A percentile compares a stretch with the other conserved stretches of the same genome.
These are phyloP conservation scores for Polypterus senegalus DNA, from an alignment of 2,113 vertebrate genomes.

Conservation along the genomic window DNA sequence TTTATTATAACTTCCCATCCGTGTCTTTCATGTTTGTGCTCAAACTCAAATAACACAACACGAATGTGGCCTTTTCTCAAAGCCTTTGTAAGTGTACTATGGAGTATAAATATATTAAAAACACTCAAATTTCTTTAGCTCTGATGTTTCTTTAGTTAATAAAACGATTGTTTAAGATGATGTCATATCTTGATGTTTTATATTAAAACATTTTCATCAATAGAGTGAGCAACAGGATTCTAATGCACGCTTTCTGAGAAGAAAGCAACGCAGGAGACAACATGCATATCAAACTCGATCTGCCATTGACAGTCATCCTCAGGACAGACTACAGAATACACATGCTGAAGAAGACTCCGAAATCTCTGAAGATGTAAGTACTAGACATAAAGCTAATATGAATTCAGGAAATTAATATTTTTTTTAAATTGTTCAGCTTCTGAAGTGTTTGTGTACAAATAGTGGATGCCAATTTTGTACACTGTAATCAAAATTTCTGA, in stretches of 20 bases:
- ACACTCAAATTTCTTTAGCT: neutral
- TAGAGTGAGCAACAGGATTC: conserved; percentile 57
- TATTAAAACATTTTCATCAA: neutral
- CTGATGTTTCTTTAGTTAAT: neutral
- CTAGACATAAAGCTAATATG: too few species aligned
- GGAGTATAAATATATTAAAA: neutral
- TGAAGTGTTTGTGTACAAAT: too few species aligned
- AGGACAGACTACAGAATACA: conserved; percentile 36
- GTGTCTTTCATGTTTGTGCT: too few species aligned
- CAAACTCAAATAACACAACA: too few species aligned
- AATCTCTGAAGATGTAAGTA: conserved; percentile 69
- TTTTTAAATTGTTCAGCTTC: too few species aligned
- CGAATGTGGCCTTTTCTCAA: too few species aligned
- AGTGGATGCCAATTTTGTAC: too few species aligned
- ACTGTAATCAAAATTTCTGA: too few species aligned
- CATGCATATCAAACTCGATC: conserved; percentile 90
- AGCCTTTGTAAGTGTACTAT: too few species aligned
- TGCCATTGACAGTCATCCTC: conserved; percentile 60
- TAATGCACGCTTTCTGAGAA: conserved; percentile 58
- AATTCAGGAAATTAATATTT: too few species aligned
- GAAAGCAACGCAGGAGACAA: conserved; percentile 64
- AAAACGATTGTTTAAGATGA: neutral
- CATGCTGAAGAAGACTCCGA: conserved; percentile 54
- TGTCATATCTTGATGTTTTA: too few species aligned
- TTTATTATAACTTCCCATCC: too few species aligned